These are phyloP conservation scores for Catharus fuscescens DNA, from an alignment of 2,113 vertebrate genomes.

Conservation along the genomic window DNA sequence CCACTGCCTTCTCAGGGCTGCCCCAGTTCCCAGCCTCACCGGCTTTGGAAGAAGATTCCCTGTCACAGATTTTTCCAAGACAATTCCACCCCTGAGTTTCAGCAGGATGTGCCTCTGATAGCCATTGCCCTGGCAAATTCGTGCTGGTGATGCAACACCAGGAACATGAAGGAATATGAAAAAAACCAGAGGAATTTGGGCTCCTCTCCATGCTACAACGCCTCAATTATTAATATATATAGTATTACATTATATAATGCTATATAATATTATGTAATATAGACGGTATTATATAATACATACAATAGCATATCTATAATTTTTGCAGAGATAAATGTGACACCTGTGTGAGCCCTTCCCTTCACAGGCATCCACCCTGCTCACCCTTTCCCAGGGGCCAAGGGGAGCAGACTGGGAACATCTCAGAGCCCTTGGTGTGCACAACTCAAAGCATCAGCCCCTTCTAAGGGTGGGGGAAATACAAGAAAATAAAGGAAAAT, in stretches of 20 bases:
- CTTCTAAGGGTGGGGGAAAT: background rate
- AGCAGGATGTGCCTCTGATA: background rate
- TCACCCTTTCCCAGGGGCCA: background rate
- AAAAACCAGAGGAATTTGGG: background rate
- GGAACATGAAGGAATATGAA: background rate
- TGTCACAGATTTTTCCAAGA: background rate
- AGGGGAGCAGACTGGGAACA: background rate
- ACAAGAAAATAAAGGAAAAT: background rate
- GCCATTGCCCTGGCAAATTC: background rate
- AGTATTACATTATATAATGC: background rate
- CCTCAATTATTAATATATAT: background rate
- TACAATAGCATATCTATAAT: background rate
- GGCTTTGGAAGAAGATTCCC: background rate
- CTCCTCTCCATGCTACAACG: background rate
- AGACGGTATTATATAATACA: background rate
- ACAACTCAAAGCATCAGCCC: accelerated
- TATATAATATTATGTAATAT: background rate
- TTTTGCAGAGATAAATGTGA: background rate
- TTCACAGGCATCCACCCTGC: background rate
- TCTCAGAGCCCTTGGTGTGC: background rate
- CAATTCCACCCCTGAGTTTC: background rate
- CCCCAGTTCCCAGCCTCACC: background rate
- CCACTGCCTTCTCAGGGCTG: background rate
- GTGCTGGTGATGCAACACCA: accelerated
- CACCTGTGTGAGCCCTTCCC: accelerated